These are phyloP conservation scores for Octodon degus DNA, from an alignment of 2,113 vertebrate genomes.

Conservation along the genomic window DNA sequence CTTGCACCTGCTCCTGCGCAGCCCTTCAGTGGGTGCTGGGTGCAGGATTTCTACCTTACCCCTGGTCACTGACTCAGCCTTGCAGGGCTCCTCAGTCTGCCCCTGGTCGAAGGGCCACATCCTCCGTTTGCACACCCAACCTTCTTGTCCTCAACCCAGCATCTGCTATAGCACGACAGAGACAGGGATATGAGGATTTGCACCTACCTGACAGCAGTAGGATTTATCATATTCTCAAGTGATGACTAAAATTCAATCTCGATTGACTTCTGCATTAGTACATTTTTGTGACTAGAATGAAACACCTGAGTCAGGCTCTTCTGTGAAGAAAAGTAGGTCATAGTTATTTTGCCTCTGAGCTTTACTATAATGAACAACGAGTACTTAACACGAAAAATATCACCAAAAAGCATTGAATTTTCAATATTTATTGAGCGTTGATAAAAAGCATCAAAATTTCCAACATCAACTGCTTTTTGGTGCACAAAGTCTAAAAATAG, in stretches of 20 bases:
- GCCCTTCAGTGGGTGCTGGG: background rate
- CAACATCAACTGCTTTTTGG: too few relatives aligned
- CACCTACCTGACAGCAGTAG: background rate
- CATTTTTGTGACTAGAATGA: background rate
- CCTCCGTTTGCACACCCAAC: too few relatives aligned
- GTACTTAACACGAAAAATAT: background rate
- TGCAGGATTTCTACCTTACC: background rate
- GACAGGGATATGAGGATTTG: background rate
- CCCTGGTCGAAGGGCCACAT: background rate
- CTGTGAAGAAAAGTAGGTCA: background rate
- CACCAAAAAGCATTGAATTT: background rate
- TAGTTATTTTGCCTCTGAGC: background rate
- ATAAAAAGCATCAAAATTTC: too few relatives aligned
- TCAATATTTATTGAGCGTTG: background rate
- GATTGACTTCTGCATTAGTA: background rate
- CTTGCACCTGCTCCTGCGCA: background rate
- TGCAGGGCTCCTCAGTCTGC: background rate
- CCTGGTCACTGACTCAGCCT: background rate
- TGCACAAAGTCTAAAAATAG: background rate
- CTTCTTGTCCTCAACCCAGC: background rate
- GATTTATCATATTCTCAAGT: background rate
- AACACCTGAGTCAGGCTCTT: background rate
- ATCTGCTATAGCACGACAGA: background rate
- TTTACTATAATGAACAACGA: background rate
- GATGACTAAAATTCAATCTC: background rate